Evolutionary conservation across 2,888 invertebrate species (phyloP).

Genomic region (Lepidonotus clava): DNA sequence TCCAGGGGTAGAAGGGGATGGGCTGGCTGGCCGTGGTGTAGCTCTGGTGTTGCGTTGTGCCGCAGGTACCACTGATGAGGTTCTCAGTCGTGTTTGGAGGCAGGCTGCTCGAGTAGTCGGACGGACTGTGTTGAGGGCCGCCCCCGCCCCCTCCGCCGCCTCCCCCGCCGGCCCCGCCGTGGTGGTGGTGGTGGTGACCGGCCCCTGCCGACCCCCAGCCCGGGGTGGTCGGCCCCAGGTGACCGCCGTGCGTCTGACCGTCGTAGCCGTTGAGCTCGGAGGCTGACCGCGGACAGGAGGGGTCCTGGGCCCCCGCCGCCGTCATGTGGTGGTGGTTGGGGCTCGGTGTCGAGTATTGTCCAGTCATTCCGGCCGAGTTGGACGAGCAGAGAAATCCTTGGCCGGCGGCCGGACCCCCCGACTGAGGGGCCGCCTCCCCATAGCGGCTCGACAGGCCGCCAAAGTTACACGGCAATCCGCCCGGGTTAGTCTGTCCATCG

Average conservation of each 20-base stretch:
- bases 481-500: conserved; percentile 50
- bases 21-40: conserved; percentile 53
- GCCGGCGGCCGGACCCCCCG: conserved; percentile 47
- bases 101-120: conserved; percentile 44
- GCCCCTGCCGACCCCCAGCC: conserved; percentile 49
- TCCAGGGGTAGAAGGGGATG: conserved; percentile 61
- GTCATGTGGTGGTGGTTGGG: conserved; percentile 52
- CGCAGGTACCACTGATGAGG: conserved; percentile 39
- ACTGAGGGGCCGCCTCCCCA: conserved; percentile 42
- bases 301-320: conserved; percentile 43
- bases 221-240: conserved; percentile 14
- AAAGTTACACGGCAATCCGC: conserved; percentile 55
- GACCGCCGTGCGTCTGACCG: conserved; percentile 38
- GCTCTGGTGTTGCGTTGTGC: conserved; percentile 47
- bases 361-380: conserved; percentile 35
- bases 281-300: conserved; percentile 21
- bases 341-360: conserved; percentile 47
- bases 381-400: conserved; percentile 42
- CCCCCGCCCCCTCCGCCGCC: conserved; percentile 21
- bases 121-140: conserved; percentile 45
- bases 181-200: conserved; percentile 20
- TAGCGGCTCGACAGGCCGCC: conserved; percentile 57
- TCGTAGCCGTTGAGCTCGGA: conserved; percentile 58
- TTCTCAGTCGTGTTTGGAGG: conserved; percentile 20
- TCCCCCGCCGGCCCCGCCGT: neutral